A percentile compares a stretch with the other conserved stretches of the same genome.
Conservation (phyloP, 2,797 vertebrate species). For the Falco rusticolus region DNA sequence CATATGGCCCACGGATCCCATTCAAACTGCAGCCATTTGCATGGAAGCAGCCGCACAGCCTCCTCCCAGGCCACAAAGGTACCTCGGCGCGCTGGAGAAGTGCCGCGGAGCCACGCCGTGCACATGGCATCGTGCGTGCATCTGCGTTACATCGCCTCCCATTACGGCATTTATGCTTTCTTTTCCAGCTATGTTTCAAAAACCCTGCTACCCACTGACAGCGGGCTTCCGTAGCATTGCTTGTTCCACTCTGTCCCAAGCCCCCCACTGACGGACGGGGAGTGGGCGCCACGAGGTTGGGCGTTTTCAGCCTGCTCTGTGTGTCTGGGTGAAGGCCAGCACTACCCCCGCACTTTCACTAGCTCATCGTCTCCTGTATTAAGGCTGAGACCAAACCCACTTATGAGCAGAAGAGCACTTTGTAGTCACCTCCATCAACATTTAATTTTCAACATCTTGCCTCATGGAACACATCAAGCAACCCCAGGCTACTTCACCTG, state of each 20-base stretch:
- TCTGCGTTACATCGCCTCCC: background rate
- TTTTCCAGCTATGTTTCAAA: background rate
- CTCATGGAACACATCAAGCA: background rate
- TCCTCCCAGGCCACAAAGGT: background rate
- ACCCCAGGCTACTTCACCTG: background rate
- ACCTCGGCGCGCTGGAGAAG: background rate
- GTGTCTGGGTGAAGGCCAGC: background rate
- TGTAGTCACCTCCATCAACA: background rate
- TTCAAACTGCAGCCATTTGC: background rate
- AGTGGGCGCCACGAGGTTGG: accelerated
- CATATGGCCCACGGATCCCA: background rate
- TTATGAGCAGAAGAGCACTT: background rate
- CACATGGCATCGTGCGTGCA: accelerated
- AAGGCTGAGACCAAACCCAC: background rate
- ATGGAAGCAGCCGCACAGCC: background rate
- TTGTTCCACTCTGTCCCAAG: background rate
- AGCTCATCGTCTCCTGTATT: background rate
- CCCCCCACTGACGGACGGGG: accelerated
- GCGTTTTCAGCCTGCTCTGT: background rate
- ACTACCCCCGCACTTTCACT: background rate
- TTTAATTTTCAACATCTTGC: background rate
- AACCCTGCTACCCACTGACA: background rate
- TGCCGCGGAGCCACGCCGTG: accelerated
- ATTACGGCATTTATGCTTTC: background rate
- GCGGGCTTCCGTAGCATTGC: background rate